Evolutionary conservation across 2,888 invertebrate species (phyloP), one percentile per base, ranked within the genome.

Genomic region (Heliconius erato): DNA sequence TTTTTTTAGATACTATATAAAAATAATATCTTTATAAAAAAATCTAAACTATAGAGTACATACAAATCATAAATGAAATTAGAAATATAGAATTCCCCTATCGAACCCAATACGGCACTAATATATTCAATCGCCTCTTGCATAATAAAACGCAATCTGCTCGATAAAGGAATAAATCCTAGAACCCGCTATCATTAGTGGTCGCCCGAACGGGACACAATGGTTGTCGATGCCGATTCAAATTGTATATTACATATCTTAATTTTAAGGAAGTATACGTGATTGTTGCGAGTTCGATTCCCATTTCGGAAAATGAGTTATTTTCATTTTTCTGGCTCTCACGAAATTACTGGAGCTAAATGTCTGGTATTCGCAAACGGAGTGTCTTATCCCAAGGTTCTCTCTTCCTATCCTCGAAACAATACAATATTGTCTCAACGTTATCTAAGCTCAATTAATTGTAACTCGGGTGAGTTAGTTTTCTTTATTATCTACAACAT

Each of bases 161-260:
- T 90, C 88, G 91, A 91, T 92, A 91, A 90, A 92, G 86, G 87
- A 89, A 92, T 92, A 91, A 92, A 93, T 92, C 90, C 90, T 84
- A 83, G 85, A 81, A 80, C 83, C 83, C 44, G 79, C 76, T 82
- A 83, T 90, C 90, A 92, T 93, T 93, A 92, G 91, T 74, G 80
- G 77, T 74, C 32, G n/a, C 85, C 74, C 86, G 87, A 87, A 82
- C 84, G 85, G 85, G 84, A 84, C 84, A 90, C 91, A 92, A 91
- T 91, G 87, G 83, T 68, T 81, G 80, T 81, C 80, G 85, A 84
- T 84, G 85, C 84, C 85, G 83, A 85, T 79, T 82, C 82, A 86
- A 87, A 89, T 88, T 88, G 85, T 86, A 89, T 88, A 76, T 63
- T n/a, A 87, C 87, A 82, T 83, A 80, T 80, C 63, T 65, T 63